Evolutionary conservation across 2,113 vertebrate genomes (phyloP), one percentile per base, ranked within the genome.

Genomic region (Lasiurus borealis): DNA sequence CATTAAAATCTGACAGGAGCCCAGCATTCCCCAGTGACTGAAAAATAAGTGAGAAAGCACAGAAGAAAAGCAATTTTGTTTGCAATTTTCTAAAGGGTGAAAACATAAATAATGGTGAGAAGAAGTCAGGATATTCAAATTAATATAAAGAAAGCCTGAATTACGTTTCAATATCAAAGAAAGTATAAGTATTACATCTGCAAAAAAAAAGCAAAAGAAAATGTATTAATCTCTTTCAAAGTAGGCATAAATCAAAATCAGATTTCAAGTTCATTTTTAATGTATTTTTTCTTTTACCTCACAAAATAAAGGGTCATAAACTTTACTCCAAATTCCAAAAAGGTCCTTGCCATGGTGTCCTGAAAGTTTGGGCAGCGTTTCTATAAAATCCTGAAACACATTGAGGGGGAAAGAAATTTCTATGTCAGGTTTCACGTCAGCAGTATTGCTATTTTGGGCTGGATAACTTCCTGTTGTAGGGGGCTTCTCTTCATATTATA

Each of bases 251-350:
- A 93, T 93, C 82, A 8, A 80, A 97, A 97, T 83, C 16, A 54
- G 54, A 69, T 0, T 0, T 13, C 5, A 93, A 48, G 23, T 86
- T 73, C 75, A 19, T 57, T 36, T 93, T 52, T 64, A 0, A 7
- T 6, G 25, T 31, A 69, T 48, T 12, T 12, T 85, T 95, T 13
- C 62, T 78, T 80, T 97, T 98, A 98, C 98, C 98, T 98, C 98
- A 95, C 98, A 98, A 77, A 93, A 75, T 23, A 99, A 97, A 73
- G 98, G 97, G 64, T 99, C 98, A 0, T 98, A 98, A 91, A 97
- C 7, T 3, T 85, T 97, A 91, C 97, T 98, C 98, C 98, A 98
- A 50, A 98, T 95, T 94, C 95, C 92, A 48, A 97, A 95, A 85
- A 98, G 98, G 46, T 98, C 88, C 44, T 96, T 64, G 85, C 71